A percentile compares a stretch with the other conserved stretches of the same genome.
phyloP scores from a whole-genome alignment of 2,888 invertebrate genomes.

The Rhopalosiphum nymphaeae region DNA sequence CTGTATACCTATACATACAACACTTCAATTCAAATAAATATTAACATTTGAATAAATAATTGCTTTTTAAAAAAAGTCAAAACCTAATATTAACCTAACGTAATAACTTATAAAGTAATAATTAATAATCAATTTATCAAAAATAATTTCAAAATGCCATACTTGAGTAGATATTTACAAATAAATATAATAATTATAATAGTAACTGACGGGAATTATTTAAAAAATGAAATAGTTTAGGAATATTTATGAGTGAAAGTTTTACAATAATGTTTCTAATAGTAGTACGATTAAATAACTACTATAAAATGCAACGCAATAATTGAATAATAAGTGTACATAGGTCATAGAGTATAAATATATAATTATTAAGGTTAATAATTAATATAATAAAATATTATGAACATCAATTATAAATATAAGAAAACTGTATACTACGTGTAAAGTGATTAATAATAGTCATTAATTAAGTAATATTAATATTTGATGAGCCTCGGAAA shows the following conservation, averaged over 20 bases:
- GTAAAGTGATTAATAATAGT: not conserved
- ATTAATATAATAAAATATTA: conserved; percentile 11
- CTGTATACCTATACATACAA: not conserved
- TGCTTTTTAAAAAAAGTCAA: no score
- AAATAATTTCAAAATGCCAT: not conserved
- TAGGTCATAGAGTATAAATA: not conserved
- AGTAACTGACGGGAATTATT: not conserved
- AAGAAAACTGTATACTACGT: not conserved
- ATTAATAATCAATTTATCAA: not conserved
- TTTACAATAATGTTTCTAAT: not conserved
- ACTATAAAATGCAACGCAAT: not conserved
- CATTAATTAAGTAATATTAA: not conserved
- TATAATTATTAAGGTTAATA: not conserved
- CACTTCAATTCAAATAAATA: not conserved
- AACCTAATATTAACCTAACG: not conserved
- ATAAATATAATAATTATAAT: not conserved
- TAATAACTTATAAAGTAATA: not conserved
- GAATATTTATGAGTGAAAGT: not conserved
- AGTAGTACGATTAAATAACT: not conserved
- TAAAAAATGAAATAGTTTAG: not conserved
- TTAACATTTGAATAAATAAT: not conserved
- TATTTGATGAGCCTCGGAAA: not conserved
- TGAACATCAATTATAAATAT: not conserved
- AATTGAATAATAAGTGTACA: not conserved
- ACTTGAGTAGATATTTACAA: not conserved